phyloP scores from a whole-genome alignment of 2,113 vertebrate genomes.

The Brachyistius frenatus region DNA sequence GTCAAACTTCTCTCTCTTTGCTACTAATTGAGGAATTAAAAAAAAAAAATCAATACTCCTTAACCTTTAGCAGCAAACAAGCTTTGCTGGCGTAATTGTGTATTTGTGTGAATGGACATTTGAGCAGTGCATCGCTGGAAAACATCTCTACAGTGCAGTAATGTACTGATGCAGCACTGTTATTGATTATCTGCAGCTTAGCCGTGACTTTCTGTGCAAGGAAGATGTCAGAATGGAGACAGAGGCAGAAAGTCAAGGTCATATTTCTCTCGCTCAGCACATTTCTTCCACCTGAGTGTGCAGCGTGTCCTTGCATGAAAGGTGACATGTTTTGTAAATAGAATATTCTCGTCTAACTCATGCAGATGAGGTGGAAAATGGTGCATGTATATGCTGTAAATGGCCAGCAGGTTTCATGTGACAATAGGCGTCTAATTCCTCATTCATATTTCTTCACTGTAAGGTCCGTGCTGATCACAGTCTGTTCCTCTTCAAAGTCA shows the following conservation, averaged over 20 bases:
- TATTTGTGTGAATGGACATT: conserved; percentile 9
- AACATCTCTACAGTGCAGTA: background rate
- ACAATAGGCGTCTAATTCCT: background rate
- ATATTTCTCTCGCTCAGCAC: conserved; percentile 62
- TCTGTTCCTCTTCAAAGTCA: background rate
- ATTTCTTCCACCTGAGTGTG: conserved; percentile 44
- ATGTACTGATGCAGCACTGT: conserved; percentile 7
- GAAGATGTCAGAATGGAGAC: background rate
- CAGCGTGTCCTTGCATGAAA: conserved; percentile 49
- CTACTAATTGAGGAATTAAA: conserved; percentile 25
- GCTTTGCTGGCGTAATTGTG: background rate
- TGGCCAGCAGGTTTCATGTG: background rate
- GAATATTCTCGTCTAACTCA: too few relatives aligned
- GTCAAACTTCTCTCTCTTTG: background rate
- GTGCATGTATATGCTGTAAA: too few relatives aligned
- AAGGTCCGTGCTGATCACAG: background rate
- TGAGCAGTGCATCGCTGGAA: background rate
- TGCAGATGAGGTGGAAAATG: background rate
- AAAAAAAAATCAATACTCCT: conserved; percentile 28
- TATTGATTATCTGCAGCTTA: conserved; percentile 16
- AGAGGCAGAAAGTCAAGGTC: conserved; percentile 65
- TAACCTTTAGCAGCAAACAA: conserved; percentile 10
- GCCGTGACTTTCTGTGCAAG: conserved; percentile 6
- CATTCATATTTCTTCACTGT: background rate
- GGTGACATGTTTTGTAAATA: conserved; percentile 25